Conservation (phyloP, 1,140 invertebrate species). For the Megalonaias nervosa region DNA sequence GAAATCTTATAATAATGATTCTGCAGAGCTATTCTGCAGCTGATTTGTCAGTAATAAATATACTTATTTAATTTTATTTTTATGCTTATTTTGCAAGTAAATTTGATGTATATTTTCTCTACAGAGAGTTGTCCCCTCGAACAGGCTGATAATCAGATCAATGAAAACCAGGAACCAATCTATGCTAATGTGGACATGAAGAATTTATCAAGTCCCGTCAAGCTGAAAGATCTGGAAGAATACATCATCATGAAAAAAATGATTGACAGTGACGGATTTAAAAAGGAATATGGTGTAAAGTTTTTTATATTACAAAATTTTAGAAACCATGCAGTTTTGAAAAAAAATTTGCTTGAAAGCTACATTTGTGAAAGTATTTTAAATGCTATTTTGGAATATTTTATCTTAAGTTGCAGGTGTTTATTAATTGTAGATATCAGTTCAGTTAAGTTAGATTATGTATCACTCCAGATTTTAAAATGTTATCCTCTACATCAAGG, state of each 20-base stretch:
- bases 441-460: too few species aligned
- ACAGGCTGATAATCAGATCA: conserved; percentile 18
- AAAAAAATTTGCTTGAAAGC: too few species aligned
- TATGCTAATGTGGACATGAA: conserved; percentile 31
- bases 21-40: not conserved
- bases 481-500: too few species aligned
- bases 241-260: conserved; percentile 19
- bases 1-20: too few species aligned
- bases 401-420: too few species aligned
- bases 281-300: conserved; percentile 32
- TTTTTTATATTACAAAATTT: not conserved
- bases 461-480: too few species aligned
- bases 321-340: too few species aligned
- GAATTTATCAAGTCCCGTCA: conserved; percentile 21
- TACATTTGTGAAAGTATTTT: too few species aligned
- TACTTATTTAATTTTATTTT: not conserved
- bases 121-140: not conserved
- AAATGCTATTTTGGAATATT: too few species aligned
- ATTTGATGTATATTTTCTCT: too few species aligned
- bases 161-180: conserved; percentile 26
- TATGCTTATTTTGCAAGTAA: not conserved
- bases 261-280: conserved; percentile 18
- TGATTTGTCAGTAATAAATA: not conserved
- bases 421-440: too few species aligned
- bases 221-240: conserved; percentile 17